Evolutionary conservation across 2,113 vertebrate genomes (phyloP), one percentile per base, ranked within the genome.

Genomic region (Patagioenas fasciata): DNA sequence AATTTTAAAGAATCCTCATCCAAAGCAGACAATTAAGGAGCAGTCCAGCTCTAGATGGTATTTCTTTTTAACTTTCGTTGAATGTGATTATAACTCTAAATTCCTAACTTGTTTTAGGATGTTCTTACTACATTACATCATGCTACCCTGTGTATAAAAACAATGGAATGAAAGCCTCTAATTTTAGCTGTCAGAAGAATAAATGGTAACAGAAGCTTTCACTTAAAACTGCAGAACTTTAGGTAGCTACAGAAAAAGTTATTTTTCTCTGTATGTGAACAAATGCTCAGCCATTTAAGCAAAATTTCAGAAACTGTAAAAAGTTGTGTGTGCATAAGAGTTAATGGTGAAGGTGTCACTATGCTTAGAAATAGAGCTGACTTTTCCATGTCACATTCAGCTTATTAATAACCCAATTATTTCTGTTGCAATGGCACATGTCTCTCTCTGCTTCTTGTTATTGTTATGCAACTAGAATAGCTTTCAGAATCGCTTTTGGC

Each of bases 171-270:
- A 93, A 96, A 97, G 88, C 82, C 91, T 90, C 75, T 95, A 94
- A 95, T 96, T 97, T 96, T 36, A 97, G 82, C 90, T 93, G 93
- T 95, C 95, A 86, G 78, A 95, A 91, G 90, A 93, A 94, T 78
- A 95, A 95, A 88, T 78, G 92, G 88, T 77, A 97, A 88, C 32
- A 94, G 82, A 78, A 93, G 88, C 75, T 95, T 91, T 93, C 48
- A 67, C 60, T 74, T 71, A 28, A 64, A 94, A 97, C 80, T 83
- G 79, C 79, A 90, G 82, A 80, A 94, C 94, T 95, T 96, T 85
- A 80, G 75, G 69, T 80, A 83, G 85, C 79, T 94, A 60, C 56
- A 56, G 53, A 77, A 88, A 54, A 91, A 54, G 11, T 80, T 91
- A 51, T 18, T 60, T 73, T 83, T 71, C 44, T 38, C 81, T 80